phyloP scores from a whole-genome alignment of 2,797 vertebrate genomes.

The Anableps anableps region DNA sequence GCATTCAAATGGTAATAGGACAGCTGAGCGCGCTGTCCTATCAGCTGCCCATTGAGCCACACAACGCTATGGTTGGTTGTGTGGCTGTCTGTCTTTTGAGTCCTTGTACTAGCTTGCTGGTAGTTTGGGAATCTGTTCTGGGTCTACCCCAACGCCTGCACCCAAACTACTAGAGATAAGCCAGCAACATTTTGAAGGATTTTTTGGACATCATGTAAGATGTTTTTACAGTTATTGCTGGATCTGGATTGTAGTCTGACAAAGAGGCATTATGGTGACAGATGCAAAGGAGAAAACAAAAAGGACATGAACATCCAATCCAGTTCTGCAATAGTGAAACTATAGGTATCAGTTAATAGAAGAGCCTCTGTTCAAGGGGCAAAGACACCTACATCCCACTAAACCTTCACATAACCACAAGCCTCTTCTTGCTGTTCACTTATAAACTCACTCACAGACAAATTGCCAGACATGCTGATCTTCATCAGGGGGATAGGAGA shows the following conservation, averaged over 20 bases:
- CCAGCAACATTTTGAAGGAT: not conserved
- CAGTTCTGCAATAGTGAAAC: constrained; percentile 21
- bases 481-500: constrained; percentile 36
- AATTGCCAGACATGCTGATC: constrained; percentile 8
- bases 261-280: not conserved
- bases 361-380: constrained; percentile 24
- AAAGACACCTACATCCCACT: constrained; percentile 14
- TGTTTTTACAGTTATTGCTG: not conserved
- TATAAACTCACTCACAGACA: constrained; percentile 1
- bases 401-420: constrained; percentile 12
- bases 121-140: not conserved
- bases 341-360: constrained; percentile 36
- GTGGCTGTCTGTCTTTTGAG: not conserved
- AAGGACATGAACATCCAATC: not conserved
- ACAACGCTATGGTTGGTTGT: not conserved
- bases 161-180: not conserved
- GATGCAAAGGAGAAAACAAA: not conserved
- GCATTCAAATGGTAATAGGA: not conserved
- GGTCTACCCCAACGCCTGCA: not conserved
- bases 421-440: not conserved
- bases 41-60: no score
- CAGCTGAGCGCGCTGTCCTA: not conserved
- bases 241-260: not conserved
- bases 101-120: not conserved
- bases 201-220: not conserved